Evolutionary conservation across 2,797 vertebrate species (phyloP), one percentile per base, ranked within the genome.

Genomic region (Hirundo rustica): DNA sequence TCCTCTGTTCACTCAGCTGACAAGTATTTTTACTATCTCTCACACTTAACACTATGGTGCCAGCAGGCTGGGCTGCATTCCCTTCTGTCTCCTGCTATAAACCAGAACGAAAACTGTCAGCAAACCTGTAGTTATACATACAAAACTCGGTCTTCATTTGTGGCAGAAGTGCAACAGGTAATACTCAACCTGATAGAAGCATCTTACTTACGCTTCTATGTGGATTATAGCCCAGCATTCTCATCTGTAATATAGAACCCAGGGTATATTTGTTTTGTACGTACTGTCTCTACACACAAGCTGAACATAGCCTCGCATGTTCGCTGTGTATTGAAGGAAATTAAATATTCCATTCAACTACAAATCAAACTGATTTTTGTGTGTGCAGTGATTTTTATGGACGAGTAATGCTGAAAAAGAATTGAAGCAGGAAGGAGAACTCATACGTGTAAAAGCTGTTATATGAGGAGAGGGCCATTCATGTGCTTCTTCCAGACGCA

Each of bases 11-110:
- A 22, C 64, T 85, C 34, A 83, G 13, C 36, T 83, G 76, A 88
- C 53, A 77, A 85, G 23, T 76, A 60, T 72, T 74, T 89, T 95
- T 68, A 78, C 90, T 84, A 68, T 88, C 84, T 88, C 72, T 74
- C 10, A 3, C 61, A 60, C 45, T 85, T 88, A 86, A 75, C 34
- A 12, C 64, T 53, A 8, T 1, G 3, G 26, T 70, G 61, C 82
- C 79, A 88, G 32, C 76, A 93, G 73, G 42, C 73, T 94, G 62
- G 54, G 53, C 45, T 74, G 29, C 30, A 29, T 62, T 96, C 23
- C 21, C 32, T 94, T 94, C 90, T 90, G 57, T 71, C 42, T 77
- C 23, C 54, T 88, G 66, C 51, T 94, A 50, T 45, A 79, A 91
- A 82, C 40, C 7, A 11, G 75, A 73, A 76, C 19, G 54, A 90